Evolutionary conservation across 2,797 vertebrate species (phyloP).

Genomic region (Tragopan temminckii): DNA sequence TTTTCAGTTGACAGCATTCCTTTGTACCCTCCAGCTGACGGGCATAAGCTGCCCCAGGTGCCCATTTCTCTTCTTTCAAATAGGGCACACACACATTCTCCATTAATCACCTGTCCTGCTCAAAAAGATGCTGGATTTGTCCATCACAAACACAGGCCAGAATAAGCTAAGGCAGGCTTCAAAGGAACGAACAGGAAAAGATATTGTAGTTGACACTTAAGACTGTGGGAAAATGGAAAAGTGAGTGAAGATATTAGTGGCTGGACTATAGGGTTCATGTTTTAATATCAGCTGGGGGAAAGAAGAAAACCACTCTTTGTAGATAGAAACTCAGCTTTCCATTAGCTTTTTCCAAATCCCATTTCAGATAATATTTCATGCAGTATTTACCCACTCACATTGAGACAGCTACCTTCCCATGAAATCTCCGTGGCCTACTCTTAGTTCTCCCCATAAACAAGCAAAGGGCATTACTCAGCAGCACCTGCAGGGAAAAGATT

Average conservation of each 20-base stretch:
- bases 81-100: neutral
- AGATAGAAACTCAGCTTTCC: neutral
- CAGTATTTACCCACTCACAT: neutral
- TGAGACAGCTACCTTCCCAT: neutral
- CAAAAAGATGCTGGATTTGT: neutral
- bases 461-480: neutral
- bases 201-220: neutral
- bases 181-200: neutral
- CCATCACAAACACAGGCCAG: neutral
- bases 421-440: neutral
- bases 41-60: fast-evolving
- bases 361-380: neutral
- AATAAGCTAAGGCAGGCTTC: neutral
- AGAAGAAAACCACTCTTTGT: neutral
- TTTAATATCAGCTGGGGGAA: neutral
- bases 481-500: neutral
- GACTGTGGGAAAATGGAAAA: neutral
- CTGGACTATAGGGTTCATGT: neutral
- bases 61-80: neutral
- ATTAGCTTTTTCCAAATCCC: neutral
- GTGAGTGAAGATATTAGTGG: neutral
- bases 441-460: neutral
- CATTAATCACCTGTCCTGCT: neutral
- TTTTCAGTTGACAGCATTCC: neutral
- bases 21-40: neutral